These are phyloP conservation scores for Garrulus glandarius DNA, from an alignment of 2,797 vertebrate species.

Conservation along the genomic window DNA sequence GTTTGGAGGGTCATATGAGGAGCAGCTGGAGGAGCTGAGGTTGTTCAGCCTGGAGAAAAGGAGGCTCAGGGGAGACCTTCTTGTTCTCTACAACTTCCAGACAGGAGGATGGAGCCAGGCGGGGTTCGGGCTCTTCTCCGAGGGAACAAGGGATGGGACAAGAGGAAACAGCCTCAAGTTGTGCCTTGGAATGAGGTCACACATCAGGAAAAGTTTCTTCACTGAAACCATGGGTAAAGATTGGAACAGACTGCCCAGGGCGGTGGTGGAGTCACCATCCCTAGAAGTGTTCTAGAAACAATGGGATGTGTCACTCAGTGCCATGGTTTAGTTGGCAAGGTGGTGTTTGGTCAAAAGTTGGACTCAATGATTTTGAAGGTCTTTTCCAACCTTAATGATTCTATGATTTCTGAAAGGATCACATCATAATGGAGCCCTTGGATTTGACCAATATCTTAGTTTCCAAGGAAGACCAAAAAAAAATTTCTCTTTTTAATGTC, in stretches of 20 bases:
- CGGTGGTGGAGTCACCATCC: not conserved
- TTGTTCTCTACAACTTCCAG: too few relatives aligned
- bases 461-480: not conserved
- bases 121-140: not conserved
- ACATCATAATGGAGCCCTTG: not conserved
- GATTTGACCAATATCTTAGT: not conserved
- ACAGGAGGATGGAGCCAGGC: not conserved
- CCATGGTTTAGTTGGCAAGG: not conserved
- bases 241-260: not conserved
- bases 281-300: not conserved
- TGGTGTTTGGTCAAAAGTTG: not conserved
- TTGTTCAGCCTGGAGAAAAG: not conserved
- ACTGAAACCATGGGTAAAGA: not conserved
- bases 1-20: not conserved
- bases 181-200: not conserved
- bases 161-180: not conserved
- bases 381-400: not conserved
- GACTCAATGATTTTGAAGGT: not conserved
- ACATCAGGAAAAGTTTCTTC: not conserved
- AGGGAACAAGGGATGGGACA: not conserved
- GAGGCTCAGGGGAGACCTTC: not conserved
- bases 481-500: not conserved
- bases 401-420: not conserved
- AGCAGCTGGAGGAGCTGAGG: not conserved
- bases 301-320: not conserved